These are phyloP conservation scores for Chrysina gloriosa DNA, from an alignment of 2,888 invertebrate species.

Conservation along the genomic window DNA sequence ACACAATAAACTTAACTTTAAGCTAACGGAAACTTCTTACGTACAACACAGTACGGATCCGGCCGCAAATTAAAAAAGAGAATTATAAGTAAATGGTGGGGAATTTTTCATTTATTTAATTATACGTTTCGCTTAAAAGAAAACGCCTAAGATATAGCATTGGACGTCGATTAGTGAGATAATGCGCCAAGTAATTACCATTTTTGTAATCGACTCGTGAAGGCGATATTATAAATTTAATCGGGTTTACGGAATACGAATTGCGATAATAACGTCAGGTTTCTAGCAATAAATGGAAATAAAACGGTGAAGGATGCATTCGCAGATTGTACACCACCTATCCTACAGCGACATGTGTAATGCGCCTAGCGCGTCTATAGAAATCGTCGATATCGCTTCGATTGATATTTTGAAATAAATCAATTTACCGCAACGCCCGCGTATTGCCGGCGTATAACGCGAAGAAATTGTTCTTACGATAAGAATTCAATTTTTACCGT, in stretches of 20 bases:
- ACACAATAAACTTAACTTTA: no score
- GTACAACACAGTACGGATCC: no score
- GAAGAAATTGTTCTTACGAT: not conserved
- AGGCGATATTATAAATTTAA: slow-evolving; percentile 23
- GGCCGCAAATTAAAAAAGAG: no score
- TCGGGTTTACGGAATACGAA: not conserved
- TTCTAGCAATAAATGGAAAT: slow-evolving; percentile 8
- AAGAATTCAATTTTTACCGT: slow-evolving; percentile 12
- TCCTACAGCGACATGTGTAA: slow-evolving; percentile 29
- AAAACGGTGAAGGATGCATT: slow-evolving; percentile 39
- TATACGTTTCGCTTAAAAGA: no score
- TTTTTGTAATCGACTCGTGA: slow-evolving; percentile 6
- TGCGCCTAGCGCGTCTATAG: slow-evolving; percentile 8
- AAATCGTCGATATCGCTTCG: slow-evolving; percentile 23
- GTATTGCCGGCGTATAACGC: not conserved
- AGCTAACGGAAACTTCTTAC: no score
- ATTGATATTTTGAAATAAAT: slow-evolving; percentile 36
- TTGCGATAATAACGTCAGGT: not conserved
- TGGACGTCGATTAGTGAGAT: no score
- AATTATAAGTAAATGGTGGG: no score
- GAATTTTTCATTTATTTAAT: no score
- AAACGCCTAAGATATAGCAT: no score
- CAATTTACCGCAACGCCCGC: slow-evolving; percentile 28
- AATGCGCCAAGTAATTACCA: not conserved
- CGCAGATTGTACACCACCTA: slow-evolving; percentile 16